Evolutionary conservation across 2,888 invertebrate genomes (phyloP), one percentile per base, ranked within the genome.

Genomic region (Melieria picta): DNA sequence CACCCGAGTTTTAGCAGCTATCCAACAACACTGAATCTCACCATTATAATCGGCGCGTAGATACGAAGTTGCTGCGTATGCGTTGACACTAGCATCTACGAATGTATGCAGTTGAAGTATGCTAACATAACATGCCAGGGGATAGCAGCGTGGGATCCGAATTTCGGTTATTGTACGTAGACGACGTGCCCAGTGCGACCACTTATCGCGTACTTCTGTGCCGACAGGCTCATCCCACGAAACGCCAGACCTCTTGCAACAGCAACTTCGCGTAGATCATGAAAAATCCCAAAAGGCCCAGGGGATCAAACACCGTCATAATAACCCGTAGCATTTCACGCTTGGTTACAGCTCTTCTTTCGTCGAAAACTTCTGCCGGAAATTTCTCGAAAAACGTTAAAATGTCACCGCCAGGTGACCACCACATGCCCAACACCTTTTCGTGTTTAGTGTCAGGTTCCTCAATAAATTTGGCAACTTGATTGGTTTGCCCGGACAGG

Each of bases 401-500:
- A n/a, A 50, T 65, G 63, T 80, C 81, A 1, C 45, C n/a, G 3
- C 7, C 10, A 0, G 75, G 48, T 6, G 74, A 1, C 79, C 80
- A 79, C 30, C 62, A 73, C 63, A 80, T 72, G 0, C 79, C 80
- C 7, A 80, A 62, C 0, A 77, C 66, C 45, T 76, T 75, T 52
- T 78, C 76, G n/a, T 58, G 43, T 0, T 9, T 45, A 0, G 58
- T 11, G 52, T 69, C 65, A 1, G 16, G 62, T 57, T 74, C 65
- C 52, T 67, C 56, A 60, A 75, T 11, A n/a, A 50, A n/a, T 43
- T 65, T 73, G 10, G 50, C 52, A 10, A 13, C 30, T 16, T 60
- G 30, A 7, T 11, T 5, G 30, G 30, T 30, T 30, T 30, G 30
- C 5, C 56, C 42, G 3, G 69, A 64, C 16, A 75, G 50, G 4